Evolutionary conservation across 2,888 invertebrate species (phyloP), one percentile per base, ranked within the genome.

Genomic region (Dynastes tityus): DNA sequence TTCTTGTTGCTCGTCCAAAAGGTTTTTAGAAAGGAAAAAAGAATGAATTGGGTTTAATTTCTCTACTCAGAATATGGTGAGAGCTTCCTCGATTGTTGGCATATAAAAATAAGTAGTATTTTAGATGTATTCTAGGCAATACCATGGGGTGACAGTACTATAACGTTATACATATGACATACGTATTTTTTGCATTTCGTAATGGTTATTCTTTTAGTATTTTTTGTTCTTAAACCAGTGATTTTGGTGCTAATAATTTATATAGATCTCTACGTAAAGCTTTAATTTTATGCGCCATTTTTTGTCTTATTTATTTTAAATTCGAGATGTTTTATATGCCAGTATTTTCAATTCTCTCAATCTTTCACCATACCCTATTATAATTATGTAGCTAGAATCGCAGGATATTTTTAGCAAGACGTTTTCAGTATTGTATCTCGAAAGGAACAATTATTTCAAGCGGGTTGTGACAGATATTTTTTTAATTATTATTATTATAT

Each of bases 391-490:
- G n/a, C 16, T 37, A 16, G 58, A n/a, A 58, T 40, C 37, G 32
- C 40, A 67, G 22, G 49, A 49, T 74, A 61, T 63, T 58, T 55
- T 75, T 80, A 79, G 78, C 32, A 32, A 80, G 80, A 80, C 76
- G 73, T 82, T 45, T 45, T 86, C 87, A 87, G 87, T 87, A 87
- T 87, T 86, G 84, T 85, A 83, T 82, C 83, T 84, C 84, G 78
- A 81, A 53, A 16, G 13, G 22, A 67, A 80, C 81, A 84, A 83
- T 82, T 22, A 73, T 40, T 73, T 73, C 58, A 86, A 85, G 85
- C 87, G 87, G 87, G 87, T 87, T 87, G 87, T 87, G 86, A 86
- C 84, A 83, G 82, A 83, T 80, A 84, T 82, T 82, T 82, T 82
- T 58, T 58, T 58, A 0, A 27, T 58, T 80, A 84, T 81, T 82